A percentile compares a stretch with the other conserved stretches of the same genome.
Conservation (phyloP, 1,140 invertebrate genomes). For the Cephus cinctus region DNA sequence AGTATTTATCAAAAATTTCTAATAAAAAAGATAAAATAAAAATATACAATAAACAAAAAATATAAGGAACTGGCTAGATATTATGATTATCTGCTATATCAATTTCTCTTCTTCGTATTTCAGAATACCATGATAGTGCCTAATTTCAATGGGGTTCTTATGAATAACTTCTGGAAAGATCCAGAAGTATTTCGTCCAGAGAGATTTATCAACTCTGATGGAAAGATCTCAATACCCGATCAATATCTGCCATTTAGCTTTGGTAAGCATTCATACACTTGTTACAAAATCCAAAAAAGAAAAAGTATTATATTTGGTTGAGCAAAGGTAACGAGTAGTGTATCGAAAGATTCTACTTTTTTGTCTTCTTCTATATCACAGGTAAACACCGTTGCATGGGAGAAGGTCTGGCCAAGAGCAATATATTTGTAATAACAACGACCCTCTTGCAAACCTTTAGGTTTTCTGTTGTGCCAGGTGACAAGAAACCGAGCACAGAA, state of each 20-base stretch:
- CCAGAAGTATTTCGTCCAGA: conserved; percentile 77
- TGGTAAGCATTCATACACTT: conserved; percentile 51
- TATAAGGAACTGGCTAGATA: too few species aligned
- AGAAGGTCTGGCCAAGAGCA: conserved; percentile 78
- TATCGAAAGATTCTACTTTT: not conserved
- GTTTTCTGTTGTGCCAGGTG: conserved; percentile 64
- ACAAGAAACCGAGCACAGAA: conserved; percentile 62
- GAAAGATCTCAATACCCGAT: conserved; percentile 67
- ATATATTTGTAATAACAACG: conserved; percentile 81
- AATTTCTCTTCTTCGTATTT: conserved; percentile 30
- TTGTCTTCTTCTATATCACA: conserved; percentile 37
- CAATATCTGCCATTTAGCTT: conserved; percentile 76
- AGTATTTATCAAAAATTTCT: conserved; percentile 2
- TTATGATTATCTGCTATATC: not conserved
- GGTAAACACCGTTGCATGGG: conserved; percentile 84
- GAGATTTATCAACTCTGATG: conserved; percentile 67
- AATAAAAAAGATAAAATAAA: conserved; percentile 1
- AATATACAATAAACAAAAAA: conserved; percentile 1
- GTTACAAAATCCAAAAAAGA: conserved; percentile 16
- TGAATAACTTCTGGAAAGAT: conserved; percentile 70
- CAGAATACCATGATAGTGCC: conserved; percentile 80
- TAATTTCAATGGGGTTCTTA: conserved; percentile 77
- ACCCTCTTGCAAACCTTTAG: conserved; percentile 76
- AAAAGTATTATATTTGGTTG: conserved; percentile 15
- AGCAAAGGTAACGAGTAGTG: conserved; percentile 2